Evolutionary conservation across 2,113 vertebrate species (phyloP).

Genomic region (Galemys pyrenaicus): DNA sequence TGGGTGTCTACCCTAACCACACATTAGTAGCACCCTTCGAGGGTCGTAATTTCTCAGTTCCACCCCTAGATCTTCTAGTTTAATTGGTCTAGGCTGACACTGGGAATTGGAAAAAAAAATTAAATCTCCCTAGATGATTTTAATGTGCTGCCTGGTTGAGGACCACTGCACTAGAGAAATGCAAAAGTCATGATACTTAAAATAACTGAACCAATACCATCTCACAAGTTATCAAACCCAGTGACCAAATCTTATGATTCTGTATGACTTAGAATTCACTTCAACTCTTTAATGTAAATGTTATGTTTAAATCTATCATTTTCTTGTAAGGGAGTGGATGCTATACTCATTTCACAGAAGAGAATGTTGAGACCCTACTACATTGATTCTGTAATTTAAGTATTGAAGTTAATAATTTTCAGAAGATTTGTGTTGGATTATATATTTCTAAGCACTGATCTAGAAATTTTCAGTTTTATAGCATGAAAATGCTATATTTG

Average conservation of each 20-base stretch:
- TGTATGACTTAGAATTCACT: background rate
- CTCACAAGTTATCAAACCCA: background rate
- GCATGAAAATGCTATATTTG: background rate
- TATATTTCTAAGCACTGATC: background rate
- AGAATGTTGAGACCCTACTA: background rate
- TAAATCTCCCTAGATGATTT: background rate
- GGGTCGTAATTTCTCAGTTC: background rate
- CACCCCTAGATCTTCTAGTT: conserved; percentile 2
- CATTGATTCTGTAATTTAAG: background rate
- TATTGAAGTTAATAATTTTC: background rate
- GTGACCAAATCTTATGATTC: background rate
- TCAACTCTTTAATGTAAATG: background rate
- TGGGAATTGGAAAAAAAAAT: background rate
- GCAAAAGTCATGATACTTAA: conserved; percentile 19
- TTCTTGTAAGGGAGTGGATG: background rate
- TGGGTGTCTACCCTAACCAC: background rate
- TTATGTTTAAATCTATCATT: background rate
- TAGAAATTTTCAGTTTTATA: conserved; percentile 4
- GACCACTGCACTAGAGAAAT: background rate
- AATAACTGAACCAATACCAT: background rate
- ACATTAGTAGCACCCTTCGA: background rate
- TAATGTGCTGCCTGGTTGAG: background rate
- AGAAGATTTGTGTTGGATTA: background rate
- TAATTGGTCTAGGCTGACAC: conserved; percentile 9
- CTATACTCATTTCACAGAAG: background rate